Percentiles rank a stretch among this genome's conserved stretches.
Evolutionary conservation across 2,113 vertebrate species (phyloP).

Genomic region (Centropristis striata): DNA sequence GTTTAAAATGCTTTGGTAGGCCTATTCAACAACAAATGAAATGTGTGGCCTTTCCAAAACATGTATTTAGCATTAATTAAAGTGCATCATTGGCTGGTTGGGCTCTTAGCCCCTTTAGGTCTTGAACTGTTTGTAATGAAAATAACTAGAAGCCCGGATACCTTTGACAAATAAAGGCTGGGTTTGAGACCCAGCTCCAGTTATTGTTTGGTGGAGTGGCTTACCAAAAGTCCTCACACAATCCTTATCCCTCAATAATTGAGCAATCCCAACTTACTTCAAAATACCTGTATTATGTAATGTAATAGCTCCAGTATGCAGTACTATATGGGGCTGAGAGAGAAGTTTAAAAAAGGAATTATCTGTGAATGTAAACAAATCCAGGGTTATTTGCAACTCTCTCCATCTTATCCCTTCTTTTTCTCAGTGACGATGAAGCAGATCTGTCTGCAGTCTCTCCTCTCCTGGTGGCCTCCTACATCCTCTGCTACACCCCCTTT

Average conservation of each 20-base stretch:
- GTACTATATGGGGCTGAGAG: neutral
- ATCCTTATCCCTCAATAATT: neutral
- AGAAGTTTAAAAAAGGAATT: neutral
- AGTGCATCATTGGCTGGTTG: no score
- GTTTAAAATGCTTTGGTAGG: no score
- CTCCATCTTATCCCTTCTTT: conserved; percentile 18
- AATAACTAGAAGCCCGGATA: no score
- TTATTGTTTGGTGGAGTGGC: no score
- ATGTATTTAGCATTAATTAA: no score
- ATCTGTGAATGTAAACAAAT: neutral
- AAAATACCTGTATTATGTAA: neutral
- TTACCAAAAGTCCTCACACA: neutral
- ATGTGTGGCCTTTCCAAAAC: no score
- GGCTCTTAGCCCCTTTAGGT: no score
- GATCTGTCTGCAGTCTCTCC: conserved; percentile 81
- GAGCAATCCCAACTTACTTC: neutral
- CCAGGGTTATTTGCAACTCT: neutral
- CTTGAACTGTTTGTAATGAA: no score
- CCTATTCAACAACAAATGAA: no score
- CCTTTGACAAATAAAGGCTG: no score
- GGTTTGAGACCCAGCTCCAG: no score
- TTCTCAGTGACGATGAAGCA: conserved; percentile 62
- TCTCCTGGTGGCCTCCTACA: conserved; percentile 75
- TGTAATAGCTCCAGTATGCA: neutral
- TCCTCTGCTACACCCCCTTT: conserved; percentile 83